These are phyloP conservation scores for Aphelenchoides bicaudatus DNA, from an alignment of 2,888 invertebrate species.

Conservation along the genomic window DNA sequence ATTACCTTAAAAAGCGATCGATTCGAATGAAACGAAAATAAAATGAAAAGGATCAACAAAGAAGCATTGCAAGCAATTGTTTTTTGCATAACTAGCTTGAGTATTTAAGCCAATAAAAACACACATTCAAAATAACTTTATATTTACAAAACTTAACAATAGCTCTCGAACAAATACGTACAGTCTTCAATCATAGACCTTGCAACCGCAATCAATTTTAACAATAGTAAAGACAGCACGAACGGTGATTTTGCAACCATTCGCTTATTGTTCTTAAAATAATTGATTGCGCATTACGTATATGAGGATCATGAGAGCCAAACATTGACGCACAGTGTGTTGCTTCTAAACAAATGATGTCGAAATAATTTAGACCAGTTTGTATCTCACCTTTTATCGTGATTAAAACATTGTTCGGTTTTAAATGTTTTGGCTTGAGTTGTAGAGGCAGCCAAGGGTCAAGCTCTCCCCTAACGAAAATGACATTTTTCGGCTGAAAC, in stretches of 20 bases:
- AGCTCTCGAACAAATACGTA: too few relatives aligned
- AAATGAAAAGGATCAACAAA: too few relatives aligned
- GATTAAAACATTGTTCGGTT: constrained; percentile 9
- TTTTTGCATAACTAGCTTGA: too few relatives aligned
- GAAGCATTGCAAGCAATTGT: too few relatives aligned
- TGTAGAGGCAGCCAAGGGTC: constrained; percentile 17
- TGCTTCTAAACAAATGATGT: constrained; percentile 1
- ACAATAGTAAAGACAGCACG: constrained; percentile 12
- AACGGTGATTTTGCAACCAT: neutral
- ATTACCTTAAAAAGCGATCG: too few relatives aligned
- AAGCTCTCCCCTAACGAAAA: constrained; percentile 14
- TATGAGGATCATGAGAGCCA: neutral
- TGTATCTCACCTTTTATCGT: constrained; percentile 6
- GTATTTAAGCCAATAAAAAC: too few relatives aligned
- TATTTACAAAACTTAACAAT: too few relatives aligned
- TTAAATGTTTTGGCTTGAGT: constrained; percentile 1
- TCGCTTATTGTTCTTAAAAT: neutral
- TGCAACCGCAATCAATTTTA: neutral
- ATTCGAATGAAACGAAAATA: too few relatives aligned
- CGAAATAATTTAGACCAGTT: neutral
- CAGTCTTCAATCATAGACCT: neutral
- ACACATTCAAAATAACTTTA: too few relatives aligned
- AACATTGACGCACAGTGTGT: constrained; percentile 1
- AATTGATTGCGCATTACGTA: constrained; percentile 9
- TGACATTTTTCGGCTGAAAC: constrained; percentile 12